phyloP scores from a whole-genome alignment of 2,888 invertebrate genomes.

The Epistrophe grossulariae region DNA sequence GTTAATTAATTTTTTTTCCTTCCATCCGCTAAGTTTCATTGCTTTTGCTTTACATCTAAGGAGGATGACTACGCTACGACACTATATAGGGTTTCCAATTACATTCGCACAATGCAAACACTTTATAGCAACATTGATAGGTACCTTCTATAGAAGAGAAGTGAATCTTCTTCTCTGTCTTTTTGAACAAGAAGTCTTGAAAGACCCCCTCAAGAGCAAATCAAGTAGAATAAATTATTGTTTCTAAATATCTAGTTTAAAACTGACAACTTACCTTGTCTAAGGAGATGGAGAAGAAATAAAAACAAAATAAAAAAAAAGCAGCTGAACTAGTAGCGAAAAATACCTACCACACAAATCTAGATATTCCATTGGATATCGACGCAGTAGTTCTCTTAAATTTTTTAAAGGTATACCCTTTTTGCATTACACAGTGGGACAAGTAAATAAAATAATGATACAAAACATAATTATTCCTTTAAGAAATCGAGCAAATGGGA shows the following conservation, averaged over 20 bases:
- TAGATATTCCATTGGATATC: constrained; percentile 33
- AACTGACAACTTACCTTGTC: constrained; percentile 29
- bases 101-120: constrained; percentile 30
- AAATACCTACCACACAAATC: constrained; percentile 55
- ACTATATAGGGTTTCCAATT: constrained; percentile 33
- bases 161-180: constrained; percentile 7
- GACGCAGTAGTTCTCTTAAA: constrained; percentile 14
- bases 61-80: not conserved
- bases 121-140: not conserved
- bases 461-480: not conserved
- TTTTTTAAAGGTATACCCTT: not conserved
- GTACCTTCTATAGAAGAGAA: not conserved
- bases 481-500: too few relatives aligned
- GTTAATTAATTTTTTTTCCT: constrained; percentile 68
- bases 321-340: constrained; percentile 16
- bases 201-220: constrained; percentile 47
- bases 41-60: constrained; percentile 44
- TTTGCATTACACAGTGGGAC: not conserved
- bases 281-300: not conserved
- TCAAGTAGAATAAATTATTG: constrained; percentile 76
- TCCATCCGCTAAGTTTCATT: constrained; percentile 65
- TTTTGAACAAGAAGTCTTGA: not conserved
- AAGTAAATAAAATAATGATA: not conserved
- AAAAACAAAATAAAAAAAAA: not conserved
- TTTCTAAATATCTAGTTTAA: constrained; percentile 73